Base-by-base conservation (phyloP, 2,888 invertebrate genomes). In the Hermaeophaga mercurialis region DNA sequence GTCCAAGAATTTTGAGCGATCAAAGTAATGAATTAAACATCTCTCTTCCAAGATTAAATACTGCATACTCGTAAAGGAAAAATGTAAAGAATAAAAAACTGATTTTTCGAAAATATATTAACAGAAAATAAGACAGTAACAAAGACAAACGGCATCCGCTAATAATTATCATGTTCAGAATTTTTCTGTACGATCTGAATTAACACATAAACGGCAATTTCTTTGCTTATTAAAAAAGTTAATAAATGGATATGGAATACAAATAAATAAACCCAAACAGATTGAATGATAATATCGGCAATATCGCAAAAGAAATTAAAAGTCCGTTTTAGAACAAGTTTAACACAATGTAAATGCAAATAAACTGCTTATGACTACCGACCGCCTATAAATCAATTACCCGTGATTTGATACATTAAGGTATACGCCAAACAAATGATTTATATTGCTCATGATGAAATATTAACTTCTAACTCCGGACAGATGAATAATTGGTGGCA, bases 331-430 rank as follows among this genome's bases (percentile, higher is more conserved):
- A 68, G 69, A 73, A 72, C 73, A 69, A 74, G 75, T 76, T 74
- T 74, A 54, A 77, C 75, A 75, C 74, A 75, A 72, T 76, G 77
- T 76, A 75, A 76, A 77, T 77, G 77, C 75, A 77, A 77, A 77
- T 78, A 75, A 76, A 76, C 75, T 75, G 74, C 73, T 73, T 73
- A 71, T 69, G 74, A 75, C 76, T 75, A 73, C 75, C 75, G 74
- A 70, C 70, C 66, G 64, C 57, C 69, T 61, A 72, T 77, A 76
- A 76, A 77, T 77, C 77, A 77, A 76, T 76, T 76, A 75, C 73
- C 69, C 70, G 72, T 76, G 76, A 77, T 77, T 75, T 76, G 77
- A 75, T 75, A 75, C 76, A 77, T 76, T 76, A 77, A 76, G 76
- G 75, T 73, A 70, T 69, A 67, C 68, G 76, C 74, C 76, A 73